Evolutionary conservation across 2,888 invertebrate species (phyloP), one percentile per base, ranked within the genome.

Genomic region (Eupithecia abbreviata): DNA sequence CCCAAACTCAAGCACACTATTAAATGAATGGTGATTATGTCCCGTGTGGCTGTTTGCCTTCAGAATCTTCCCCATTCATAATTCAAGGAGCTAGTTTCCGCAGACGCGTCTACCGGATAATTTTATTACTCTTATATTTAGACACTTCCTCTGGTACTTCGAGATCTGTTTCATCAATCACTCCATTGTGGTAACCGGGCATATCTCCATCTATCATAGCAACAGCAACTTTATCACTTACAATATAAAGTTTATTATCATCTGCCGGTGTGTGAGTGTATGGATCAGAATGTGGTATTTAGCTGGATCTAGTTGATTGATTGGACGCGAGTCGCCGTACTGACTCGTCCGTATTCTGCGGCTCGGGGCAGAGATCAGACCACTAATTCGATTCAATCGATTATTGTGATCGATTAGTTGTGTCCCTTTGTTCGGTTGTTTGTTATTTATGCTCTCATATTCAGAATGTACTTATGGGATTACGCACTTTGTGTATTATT

Each of bases 301-400:
- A 91, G 90, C 81, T 79, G 90, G 91, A 91, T 92, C 90, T 88
- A 82, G 85, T 88, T 93, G 94, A 93, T 94, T 90, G 94, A 93
- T 93, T 88, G 92, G 89, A 89, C 87, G 83, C 86, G 88, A 85
- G 85, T 5, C 18, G 12, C 3, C 43, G 49, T 67, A 71, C 49
- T 73, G 47, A 58, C 71, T 73, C 12, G 6, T 42, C 10, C 15
- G 4, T 75, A 43, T 3, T 67, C 65, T 72, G 55, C 55, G 47
- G 55, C 43, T 4, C 83, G 86, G 91, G 90, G 91, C 90, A 88
- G 89, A 89, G 92, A 93, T 92, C 93, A 91, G 87, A 85, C 82
- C 83, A 88, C 90, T 91, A 91, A 92, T 91, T 89, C 90, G 86
- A 89, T 88, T 86, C 86, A 86, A 85, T 87, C 86, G 86, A 87